Conservation (phyloP, 2,888 invertebrate species). For the Diarsia mendica region DNA sequence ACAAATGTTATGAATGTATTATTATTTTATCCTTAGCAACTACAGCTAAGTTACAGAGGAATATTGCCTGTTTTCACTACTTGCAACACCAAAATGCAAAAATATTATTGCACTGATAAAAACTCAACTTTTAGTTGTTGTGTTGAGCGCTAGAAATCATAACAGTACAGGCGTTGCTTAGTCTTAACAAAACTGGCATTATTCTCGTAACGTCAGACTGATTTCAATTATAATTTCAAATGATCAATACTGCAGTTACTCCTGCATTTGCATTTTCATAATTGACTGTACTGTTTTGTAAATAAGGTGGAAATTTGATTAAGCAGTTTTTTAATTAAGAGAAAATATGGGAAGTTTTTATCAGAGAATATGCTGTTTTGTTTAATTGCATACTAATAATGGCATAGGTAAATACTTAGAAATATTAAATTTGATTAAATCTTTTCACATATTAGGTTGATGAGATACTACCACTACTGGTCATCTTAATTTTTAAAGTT, state of each 20-base stretch:
- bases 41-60: slow-evolving; percentile 42
- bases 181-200: slow-evolving; percentile 8
- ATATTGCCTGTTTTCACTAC: background rate
- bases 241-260: slow-evolving; percentile 31
- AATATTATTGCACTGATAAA: background rate
- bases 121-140: background rate
- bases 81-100: background rate
- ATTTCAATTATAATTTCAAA: slow-evolving; percentile 60
- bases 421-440: background rate
- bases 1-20: slow-evolving; percentile 39
- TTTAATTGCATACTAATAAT: slow-evolving; percentile 28
- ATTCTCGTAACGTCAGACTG: slow-evolving; percentile 15
- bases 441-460: background rate
- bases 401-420: background rate
- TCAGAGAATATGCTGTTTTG: slow-evolving; percentile 11
- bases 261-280: slow-evolving; percentile 29
- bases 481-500: background rate
- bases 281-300: slow-evolving; percentile 20
- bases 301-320: slow-evolving; percentile 40
- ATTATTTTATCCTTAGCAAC: slow-evolving; percentile 20
- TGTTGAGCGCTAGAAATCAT: background rate
- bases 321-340: slow-evolving; percentile 35
- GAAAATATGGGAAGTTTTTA: slow-evolving; percentile 38
- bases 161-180: background rate
- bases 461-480: background rate